Conservation (phyloP, 2,888 invertebrate genomes). For the Diploptera punctata region DNA sequence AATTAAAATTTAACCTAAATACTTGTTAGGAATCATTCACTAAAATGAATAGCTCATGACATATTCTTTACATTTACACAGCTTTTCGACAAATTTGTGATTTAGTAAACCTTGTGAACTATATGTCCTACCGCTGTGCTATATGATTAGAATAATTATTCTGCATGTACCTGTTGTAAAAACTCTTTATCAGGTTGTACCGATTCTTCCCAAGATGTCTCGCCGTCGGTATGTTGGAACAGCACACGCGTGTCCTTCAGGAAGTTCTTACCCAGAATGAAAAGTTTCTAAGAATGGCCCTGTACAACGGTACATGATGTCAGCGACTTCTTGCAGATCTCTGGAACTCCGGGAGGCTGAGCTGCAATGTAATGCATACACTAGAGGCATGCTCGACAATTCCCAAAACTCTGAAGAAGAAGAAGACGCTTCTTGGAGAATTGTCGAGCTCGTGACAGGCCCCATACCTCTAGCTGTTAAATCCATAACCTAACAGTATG, state of each 20-base stretch:
- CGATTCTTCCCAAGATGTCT: conserved; percentile 74
- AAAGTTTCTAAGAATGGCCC: conserved; percentile 87
- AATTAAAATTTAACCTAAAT: no score
- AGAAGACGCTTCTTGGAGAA: no score
- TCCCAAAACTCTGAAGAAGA: neutral
- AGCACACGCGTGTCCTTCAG: conserved; percentile 87
- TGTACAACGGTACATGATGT: conserved; percentile 76
- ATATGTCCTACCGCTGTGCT: no score
- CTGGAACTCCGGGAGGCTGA: conserved; percentile 78
- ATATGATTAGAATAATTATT: no score
- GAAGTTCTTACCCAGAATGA: conserved; percentile 91
- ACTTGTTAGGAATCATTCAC: no score
- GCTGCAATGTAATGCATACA: conserved; percentile 24
- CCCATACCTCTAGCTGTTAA: no score
- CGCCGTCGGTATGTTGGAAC: conserved; percentile 62
- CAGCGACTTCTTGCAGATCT: conserved; percentile 89
- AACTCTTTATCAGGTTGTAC: conserved; percentile 90
- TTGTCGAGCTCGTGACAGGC: no score
- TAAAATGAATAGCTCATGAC: no score
- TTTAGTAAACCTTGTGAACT: no score
- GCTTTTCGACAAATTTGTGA: no score
- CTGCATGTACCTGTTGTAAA: conserved; percentile 75
- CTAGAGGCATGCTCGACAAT: neutral
- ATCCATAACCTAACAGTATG: no score
- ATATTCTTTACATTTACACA: no score